Base-by-base conservation (phyloP, 2,888 invertebrate species). In the Yponomeuta malinellus region DNA sequence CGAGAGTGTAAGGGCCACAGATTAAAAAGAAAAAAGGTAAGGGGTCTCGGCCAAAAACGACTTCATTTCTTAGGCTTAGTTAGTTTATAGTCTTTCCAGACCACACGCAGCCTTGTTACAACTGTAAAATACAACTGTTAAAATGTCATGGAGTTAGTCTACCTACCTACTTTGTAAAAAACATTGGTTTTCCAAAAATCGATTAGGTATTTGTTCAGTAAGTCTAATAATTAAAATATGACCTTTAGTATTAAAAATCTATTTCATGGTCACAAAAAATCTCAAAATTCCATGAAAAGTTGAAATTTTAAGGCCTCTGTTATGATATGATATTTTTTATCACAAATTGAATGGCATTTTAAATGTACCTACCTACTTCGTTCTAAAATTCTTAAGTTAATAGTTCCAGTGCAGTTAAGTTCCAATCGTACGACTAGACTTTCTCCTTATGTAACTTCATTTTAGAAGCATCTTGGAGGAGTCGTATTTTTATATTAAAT, bases 221-320 rank as follows among this genome's bases (percentile, higher is more conserved):
- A 33, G 3, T 4, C 0, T 15, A 59, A 15, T 59, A 59, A 12
- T 52, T 43, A 43, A 43, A 43, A 43, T 43, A 43, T 8, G 43
- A 43, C 6, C 43, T 43, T 43, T 8, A 43, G 43, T 6, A 43
- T 59, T 15, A 15, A 15, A 15, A 15, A 59, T 15, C 52, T 59
- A 59, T 65, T 65, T 65, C 23, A 23, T 68, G 15, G 15, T 52
- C 52, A 1, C 31, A 33, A 31, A 52, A 59, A 52, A 15, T 59
- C 69, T 69, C 52, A 31, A 52, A 52, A 69, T 31, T 69, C 48
- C 52, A 31, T 31, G 29, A 59, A 33, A 68, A 31, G n/a, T 69
- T 69, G 52, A 68, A 52, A 52, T 69, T 59, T 69, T 69, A 69
- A 69, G 69, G 69, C 69, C 69, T 23, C 69, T 15, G 52, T 59